Evolutionary conservation across 2,113 vertebrate genomes (phyloP).

Genomic region (Rhinolophus sinicus): DNA sequence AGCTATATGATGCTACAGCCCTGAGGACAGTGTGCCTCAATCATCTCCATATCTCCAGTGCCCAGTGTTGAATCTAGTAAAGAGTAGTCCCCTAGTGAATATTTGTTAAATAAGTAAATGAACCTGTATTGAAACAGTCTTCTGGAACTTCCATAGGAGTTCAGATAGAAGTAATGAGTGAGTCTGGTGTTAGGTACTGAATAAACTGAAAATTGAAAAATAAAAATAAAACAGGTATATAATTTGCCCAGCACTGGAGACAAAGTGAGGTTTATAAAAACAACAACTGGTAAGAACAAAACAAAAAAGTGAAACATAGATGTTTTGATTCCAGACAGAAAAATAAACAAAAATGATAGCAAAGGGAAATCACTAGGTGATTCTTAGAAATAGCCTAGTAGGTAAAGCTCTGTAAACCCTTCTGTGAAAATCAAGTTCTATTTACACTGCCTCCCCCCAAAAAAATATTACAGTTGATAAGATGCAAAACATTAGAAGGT

Average conservation of each 20-base stretch:
- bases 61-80: neutral
- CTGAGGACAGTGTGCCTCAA: neutral
- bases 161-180: neutral
- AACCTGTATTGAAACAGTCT: neutral
- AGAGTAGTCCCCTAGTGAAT: neutral
- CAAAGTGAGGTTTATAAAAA: neutral
- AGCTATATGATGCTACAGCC: neutral
- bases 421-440: neutral
- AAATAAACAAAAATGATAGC: neutral
- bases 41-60: neutral
- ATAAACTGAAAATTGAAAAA: constrained; percentile 1
- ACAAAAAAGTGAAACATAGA: neutral
- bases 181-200: neutral
- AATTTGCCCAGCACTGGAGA: neutral
- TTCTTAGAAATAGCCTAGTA: neutral
- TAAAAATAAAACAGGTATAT: neutral
- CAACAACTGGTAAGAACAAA: neutral
- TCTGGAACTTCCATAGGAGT: neutral
- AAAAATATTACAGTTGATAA: constrained; percentile 25
- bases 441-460: neutral
- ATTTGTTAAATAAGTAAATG: neutral
- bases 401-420: neutral
- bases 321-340: neutral
- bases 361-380: neutral
- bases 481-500: constrained; percentile 26